phyloP scores from a whole-genome alignment of 2,113 vertebrate species.

The Ageneiosus marmoratus region DNA sequence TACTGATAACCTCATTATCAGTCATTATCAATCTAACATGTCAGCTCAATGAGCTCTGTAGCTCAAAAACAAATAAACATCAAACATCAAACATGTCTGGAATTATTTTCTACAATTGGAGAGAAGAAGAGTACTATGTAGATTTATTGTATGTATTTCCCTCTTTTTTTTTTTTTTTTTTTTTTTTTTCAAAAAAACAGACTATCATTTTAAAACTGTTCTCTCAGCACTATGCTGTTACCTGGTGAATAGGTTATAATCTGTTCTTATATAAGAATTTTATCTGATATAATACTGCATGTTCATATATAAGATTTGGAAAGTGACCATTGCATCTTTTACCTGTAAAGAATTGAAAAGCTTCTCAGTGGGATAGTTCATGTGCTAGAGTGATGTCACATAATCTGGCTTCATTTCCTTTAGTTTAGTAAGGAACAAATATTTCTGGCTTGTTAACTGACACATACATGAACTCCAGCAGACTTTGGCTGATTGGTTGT shows the following conservation, averaged over 20 bases:
- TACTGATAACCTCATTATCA: neutral
- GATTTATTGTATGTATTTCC: neutral
- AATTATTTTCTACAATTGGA: neutral
- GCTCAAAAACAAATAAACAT: neutral
- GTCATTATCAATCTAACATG: too few species aligned
- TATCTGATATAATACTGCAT: neutral
- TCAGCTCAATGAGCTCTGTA: neutral
- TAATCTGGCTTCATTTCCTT: neutral
- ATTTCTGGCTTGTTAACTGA: neutral
- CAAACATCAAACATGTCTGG: neutral
- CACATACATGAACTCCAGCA: neutral
- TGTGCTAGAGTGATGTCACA: neutral
- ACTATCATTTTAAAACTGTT: neutral
- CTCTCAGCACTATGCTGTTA: neutral
- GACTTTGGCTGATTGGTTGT: neutral
- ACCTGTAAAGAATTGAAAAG: neutral
- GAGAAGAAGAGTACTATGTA: neutral
- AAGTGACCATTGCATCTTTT: neutral
- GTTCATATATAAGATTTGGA: neutral
- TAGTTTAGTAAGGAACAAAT: neutral
- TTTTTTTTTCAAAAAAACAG: too few species aligned
- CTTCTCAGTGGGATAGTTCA: neutral
- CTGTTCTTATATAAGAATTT: neutral
- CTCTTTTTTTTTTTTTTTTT: too few species aligned
- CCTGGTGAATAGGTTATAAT: neutral